phyloP scores from a whole-genome alignment of 2,888 invertebrate genomes.

The Cephus spinipes region DNA sequence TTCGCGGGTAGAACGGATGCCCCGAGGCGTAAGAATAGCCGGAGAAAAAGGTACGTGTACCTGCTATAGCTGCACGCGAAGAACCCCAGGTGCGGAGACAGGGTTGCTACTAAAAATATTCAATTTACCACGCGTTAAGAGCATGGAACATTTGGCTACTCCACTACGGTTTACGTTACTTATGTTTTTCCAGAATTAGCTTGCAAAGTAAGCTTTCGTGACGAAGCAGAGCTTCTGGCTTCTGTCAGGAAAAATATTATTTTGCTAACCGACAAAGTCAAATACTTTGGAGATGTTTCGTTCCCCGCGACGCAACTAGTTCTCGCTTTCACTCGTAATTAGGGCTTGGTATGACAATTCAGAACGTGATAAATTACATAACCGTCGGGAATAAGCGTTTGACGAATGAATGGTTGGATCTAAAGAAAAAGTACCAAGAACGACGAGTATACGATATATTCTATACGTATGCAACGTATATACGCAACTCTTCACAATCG shows the following conservation, averaged over 20 bases:
- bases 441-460: too few species aligned
- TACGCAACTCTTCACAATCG: not conserved
- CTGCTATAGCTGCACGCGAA: not conserved
- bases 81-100: not conserved
- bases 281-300: not conserved
- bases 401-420: not conserved
- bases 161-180: slow-evolving; percentile 12
- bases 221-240: not conserved
- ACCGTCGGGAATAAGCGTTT: not conserved
- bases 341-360: not conserved
- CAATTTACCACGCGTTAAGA: slow-evolving; percentile 20
- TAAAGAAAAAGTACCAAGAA: not conserved
- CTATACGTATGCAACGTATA: not conserved
- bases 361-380: not conserved
- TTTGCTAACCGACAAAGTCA: not conserved
- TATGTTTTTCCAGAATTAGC: not conserved
- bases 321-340: not conserved
- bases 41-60: not conserved
- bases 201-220: not conserved
- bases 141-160: slow-evolving; percentile 16
- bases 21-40: not conserved
- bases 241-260: not conserved
- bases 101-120: slow-evolving; percentile 14
- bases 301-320: not conserved
- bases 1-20: not conserved